Percentiles rank a stretch among this genome's conserved stretches.
phyloP scores from a whole-genome alignment of 2,888 invertebrate genomes.

The Apoda limacodes region DNA sequence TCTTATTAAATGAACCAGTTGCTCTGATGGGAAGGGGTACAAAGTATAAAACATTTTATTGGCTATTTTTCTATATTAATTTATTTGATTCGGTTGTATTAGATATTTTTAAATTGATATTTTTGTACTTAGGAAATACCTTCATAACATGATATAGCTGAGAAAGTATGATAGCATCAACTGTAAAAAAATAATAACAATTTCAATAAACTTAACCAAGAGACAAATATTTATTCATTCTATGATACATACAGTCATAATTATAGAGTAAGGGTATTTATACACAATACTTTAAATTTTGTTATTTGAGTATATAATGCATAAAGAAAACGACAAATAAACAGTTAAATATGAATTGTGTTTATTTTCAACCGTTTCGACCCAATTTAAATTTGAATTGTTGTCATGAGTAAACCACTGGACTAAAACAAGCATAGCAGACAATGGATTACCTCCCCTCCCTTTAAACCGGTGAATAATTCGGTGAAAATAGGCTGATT shows the following conservation, averaged over 20 bases:
- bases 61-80: constrained; percentile 46
- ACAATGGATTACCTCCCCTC: no score
- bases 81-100: constrained; percentile 26
- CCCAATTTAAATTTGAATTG: no score
- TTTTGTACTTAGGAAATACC: constrained; percentile 56
- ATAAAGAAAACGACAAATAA: constrained; percentile 67
- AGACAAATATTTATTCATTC: constrained; percentile 47
- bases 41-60: constrained; percentile 49
- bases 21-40: constrained; percentile 65
- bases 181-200: constrained; percentile 27
- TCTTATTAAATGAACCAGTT: constrained; percentile 42
- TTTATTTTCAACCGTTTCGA: constrained; percentile 26
- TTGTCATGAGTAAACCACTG: no score
- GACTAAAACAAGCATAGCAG: no score
- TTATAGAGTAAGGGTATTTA: constrained; percentile 64
- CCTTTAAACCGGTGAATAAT: no score
- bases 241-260: constrained; percentile 51
- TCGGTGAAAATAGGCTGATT: no score
- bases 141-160: constrained; percentile 32
- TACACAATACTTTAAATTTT: constrained; percentile 60
- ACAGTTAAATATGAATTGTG: constrained; percentile 39
- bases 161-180: constrained; percentile 24
- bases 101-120: constrained; percentile 61
- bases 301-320: constrained; percentile 67
- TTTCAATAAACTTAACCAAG: constrained; percentile 40